These are phyloP conservation scores for Carduelis carduelis DNA, from an alignment of 2,797 vertebrate genomes.

Conservation along the genomic window DNA sequence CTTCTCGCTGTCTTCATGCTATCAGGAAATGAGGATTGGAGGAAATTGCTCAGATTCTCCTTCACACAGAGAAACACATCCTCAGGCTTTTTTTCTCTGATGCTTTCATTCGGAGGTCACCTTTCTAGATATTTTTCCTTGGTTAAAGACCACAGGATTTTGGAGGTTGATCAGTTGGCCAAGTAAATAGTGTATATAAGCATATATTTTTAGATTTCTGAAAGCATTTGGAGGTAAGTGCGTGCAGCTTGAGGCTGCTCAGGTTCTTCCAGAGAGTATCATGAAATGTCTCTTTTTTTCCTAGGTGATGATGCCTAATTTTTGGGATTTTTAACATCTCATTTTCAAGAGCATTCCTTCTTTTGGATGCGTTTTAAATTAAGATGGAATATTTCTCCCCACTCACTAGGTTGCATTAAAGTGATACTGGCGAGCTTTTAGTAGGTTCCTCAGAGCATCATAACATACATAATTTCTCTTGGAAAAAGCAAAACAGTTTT, in stretches of 20 bases:
- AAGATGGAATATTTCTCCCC: conserved; percentile 55
- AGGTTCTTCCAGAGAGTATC: conserved; percentile 66
- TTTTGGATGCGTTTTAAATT: conserved; percentile 52
- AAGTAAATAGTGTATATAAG: conserved; percentile 3
- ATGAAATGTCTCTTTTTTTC: conserved; percentile 65
- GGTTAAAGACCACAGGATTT: conserved; percentile 70
- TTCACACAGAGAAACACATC: conserved; percentile 68
- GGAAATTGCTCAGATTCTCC: conserved; percentile 74
- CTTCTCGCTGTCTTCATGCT: conserved; percentile 72
- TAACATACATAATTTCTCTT: conserved; percentile 18
- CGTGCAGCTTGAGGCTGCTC: conserved; percentile 49
- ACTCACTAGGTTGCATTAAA: conserved; percentile 48
- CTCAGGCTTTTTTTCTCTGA: conserved; percentile 65
- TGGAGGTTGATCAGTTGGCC: conserved; percentile 61
- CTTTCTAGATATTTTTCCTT: conserved; percentile 61
- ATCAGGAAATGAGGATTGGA: conserved; percentile 75
- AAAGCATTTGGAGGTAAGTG: conserved; percentile 67
- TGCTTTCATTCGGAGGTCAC: conserved; percentile 71
- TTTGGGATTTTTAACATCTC: conserved; percentile 58
- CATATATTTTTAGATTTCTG: conserved; percentile 34
- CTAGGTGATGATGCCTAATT: conserved; percentile 52
- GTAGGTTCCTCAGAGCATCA: conserved; percentile 52
- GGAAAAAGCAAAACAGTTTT: conserved; percentile 25
- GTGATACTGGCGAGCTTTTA: conserved; percentile 43
- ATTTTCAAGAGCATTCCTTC: conserved; percentile 54